Evolutionary conservation across 2,113 vertebrate species (phyloP).

Genomic region (Bos taurus): ARS-UCD2.0 NC_037339.1:47406501-47407000

Average conservation of each 20-base stretch:
- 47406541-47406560: slow-evolving; percentile 25
- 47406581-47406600: neutral
- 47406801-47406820: neutral
- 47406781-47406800: neutral
- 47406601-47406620: neutral
- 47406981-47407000: slow-evolving; percentile 27
- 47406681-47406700: neutral
- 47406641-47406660: slow-evolving; percentile 58
- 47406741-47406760: neutral
- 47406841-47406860: neutral
- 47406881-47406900: slow-evolving; percentile 68
- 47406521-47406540: slow-evolving; percentile 70
- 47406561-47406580: slow-evolving; percentile 44
- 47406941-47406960: slow-evolving; percentile 15
- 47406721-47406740: neutral
- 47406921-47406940: slow-evolving; percentile 39
- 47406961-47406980: slow-evolving; percentile 16
- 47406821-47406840: neutral
- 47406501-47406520: slow-evolving; percentile 76
- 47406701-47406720: neutral
- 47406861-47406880: neutral
- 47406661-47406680: slow-evolving; percentile 36
- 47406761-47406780: neutral
- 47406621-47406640: slow-evolving; percentile 66
- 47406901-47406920: slow-evolving; percentile 62